These are phyloP conservation scores for Blastobasis lacticolella DNA, from an alignment of 2,888 invertebrate species.

Conservation along the genomic window DNA sequence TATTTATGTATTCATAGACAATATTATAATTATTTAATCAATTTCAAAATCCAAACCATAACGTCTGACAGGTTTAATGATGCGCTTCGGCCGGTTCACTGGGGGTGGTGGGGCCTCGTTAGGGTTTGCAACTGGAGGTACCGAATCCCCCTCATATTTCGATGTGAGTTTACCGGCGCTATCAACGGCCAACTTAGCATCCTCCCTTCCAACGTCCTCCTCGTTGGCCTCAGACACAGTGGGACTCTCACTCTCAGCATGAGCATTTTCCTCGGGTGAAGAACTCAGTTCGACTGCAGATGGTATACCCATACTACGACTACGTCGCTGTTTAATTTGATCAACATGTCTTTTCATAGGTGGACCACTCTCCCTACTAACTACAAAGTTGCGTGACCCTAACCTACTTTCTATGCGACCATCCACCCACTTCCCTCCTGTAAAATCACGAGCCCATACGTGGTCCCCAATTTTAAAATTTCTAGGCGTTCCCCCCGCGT, in stretches of 20 bases:
- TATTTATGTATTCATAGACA: too few relatives aligned
- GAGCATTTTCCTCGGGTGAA: background rate
- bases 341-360: constrained; percentile 12
- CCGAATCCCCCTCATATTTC: background rate
- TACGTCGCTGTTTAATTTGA: too few relatives aligned
- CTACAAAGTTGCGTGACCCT: background rate
- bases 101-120: background rate
- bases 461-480: background rate
- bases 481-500: background rate
- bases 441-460: background rate
- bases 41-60: background rate
- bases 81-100: background rate
- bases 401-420: background rate
- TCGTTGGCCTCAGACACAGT: background rate
- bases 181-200: background rate
- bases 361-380: constrained; percentile 13
- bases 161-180: background rate
- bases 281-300: too few relatives aligned
- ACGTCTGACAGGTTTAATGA: background rate
- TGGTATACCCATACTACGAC: too few relatives aligned
- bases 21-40: too few relatives aligned
- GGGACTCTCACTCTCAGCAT: background rate
- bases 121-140: background rate
- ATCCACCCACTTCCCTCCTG: background rate
- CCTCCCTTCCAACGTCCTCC: background rate